These are phyloP conservation scores for Notothenia rossii DNA, from an alignment of 2,113 vertebrate species.

Conservation along the genomic window DNA sequence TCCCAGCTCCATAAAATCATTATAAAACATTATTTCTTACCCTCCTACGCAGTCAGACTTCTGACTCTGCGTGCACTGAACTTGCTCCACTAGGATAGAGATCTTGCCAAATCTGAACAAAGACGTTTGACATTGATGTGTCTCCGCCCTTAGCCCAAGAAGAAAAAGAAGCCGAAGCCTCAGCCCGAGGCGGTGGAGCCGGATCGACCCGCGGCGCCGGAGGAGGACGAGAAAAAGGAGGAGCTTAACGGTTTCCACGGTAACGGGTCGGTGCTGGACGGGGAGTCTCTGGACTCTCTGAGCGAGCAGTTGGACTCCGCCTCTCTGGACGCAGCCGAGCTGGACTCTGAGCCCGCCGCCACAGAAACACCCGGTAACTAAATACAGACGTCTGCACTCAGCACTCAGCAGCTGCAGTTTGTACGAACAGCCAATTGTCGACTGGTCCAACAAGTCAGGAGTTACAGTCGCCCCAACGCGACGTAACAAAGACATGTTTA, in stretches of 20 bases:
- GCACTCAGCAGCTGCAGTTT: no score
- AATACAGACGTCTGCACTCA: no score
- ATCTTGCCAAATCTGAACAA: background rate
- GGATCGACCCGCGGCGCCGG: constrained; percentile 42
- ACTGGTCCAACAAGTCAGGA: no score
- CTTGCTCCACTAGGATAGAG: background rate
- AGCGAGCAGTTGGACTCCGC: constrained; percentile 93
- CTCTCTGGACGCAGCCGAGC: constrained; percentile 90
- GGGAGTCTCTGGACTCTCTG: constrained; percentile 92
- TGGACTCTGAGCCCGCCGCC: constrained; percentile 85
- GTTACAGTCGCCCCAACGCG: no score
- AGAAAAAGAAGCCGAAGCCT: constrained; percentile 94
- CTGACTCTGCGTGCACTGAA: background rate
- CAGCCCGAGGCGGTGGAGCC: constrained; percentile 83
- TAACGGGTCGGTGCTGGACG: constrained; percentile 89
- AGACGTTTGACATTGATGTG: constrained; percentile 34
- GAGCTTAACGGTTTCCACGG: constrained; percentile 91
- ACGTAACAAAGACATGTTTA: no score
- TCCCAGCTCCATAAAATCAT: no score
- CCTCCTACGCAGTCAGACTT: no score
- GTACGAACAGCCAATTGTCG: no score
- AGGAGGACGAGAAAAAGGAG: constrained; percentile 76
- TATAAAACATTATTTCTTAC: no score
- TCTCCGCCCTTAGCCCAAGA: constrained; percentile 88
- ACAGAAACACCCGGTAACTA: constrained; percentile 83